A percentile compares a stretch with the other conserved stretches of the same genome.
phyloP scores from a whole-genome alignment of 2,113 vertebrate species.

The Isichthys henryi region DNA sequence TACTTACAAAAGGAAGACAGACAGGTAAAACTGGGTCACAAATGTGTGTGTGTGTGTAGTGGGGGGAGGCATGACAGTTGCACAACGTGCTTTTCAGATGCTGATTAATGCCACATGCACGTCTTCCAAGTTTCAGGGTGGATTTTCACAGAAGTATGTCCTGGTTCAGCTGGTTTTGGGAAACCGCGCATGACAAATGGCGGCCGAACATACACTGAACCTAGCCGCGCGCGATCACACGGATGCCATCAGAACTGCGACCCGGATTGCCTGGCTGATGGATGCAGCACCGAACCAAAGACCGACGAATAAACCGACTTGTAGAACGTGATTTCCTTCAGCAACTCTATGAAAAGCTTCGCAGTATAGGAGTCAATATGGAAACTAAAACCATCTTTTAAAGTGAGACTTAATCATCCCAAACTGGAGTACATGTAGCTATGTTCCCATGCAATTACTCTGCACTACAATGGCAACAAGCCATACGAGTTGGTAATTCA shows the following conservation, averaged over 20 bases:
- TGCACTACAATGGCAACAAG: background rate
- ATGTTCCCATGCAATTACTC: background rate
- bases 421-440: background rate
- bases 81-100: background rate
- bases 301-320: background rate
- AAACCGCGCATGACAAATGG: background rate
- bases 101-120: background rate
- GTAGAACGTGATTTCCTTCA: no score
- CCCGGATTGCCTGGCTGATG: background rate
- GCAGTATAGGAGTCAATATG: background rate
- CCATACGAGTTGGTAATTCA: background rate
- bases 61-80: background rate
- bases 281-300: background rate
- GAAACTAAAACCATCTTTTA: background rate
- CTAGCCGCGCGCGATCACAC: background rate
- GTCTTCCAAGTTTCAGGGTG: slow-evolving; percentile 10
- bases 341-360: no score
- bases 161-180: slow-evolving; percentile 5
- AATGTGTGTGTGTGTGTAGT: background rate
- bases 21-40: background rate
- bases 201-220: background rate
- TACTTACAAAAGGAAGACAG: background rate
- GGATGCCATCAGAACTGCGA: background rate
- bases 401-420: background rate
- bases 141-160: background rate